Evolutionary conservation across 2,113 vertebrate genomes (phyloP), one percentile per base, ranked within the genome.

Genomic region (Passerina amoena): DNA sequence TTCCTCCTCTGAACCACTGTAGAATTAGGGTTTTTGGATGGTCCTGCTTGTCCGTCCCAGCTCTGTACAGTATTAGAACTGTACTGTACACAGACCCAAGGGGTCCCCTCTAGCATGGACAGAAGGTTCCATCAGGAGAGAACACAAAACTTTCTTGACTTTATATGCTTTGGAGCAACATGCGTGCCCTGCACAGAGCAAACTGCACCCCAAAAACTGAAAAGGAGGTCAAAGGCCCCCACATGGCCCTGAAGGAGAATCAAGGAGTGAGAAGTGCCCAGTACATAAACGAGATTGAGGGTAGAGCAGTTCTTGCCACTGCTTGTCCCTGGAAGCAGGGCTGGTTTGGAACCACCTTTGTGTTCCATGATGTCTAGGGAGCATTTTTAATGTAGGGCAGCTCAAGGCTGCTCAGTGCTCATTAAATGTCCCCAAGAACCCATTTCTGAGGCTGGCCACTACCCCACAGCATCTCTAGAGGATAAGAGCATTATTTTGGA

Each of bases 11-110:
- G 31, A 95, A 68, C 31, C 51, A 35, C 37, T 10, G 44, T 0
- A 54, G 20, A 69, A 69, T 1, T 60, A 12, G 24, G 51, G 56
- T 14, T 81, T 86, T 76, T 1, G 3, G 19, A 50, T 57, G 31
- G 61, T 40, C 28, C 53, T 56, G 18, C 40, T 75, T 42, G 30
- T 56, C 60, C 51, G 11, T 48, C 25, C 14, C 0, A 0, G 35
- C 72, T 82, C 72, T 4, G 0, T 31, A 11, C 47, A 25, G 4
- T 14, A 18, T 27, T 45, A 35, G 66, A 76, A 56, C 23, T 14
- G 18, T 5, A 20, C 30, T 38, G 35, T 14, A 16, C n/a, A 35
- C 9, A 65, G 64, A 66, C 17, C 47, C 40, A 14, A 31, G 35
- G 31, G 9, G 38, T 18, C 4, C 9, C 6, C 45, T 48, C 42